Percentiles rank a stretch among this genome's conserved stretches.
Conservation (phyloP, 2,888 invertebrate genomes). For the Zaprionus bogoriensis region DNA sequence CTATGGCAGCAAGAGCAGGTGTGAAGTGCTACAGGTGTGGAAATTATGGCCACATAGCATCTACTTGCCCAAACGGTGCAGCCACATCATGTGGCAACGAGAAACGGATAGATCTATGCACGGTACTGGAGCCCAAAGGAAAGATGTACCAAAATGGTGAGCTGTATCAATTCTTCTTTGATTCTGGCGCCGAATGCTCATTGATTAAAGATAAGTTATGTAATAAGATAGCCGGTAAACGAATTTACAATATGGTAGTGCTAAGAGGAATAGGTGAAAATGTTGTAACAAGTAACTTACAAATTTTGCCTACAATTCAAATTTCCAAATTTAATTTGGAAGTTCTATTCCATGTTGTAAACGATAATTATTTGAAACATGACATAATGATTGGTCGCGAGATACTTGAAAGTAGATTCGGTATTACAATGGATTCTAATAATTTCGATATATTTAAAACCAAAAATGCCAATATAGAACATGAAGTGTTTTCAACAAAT, state of each 20-base stretch:
- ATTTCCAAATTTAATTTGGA: slow-evolving; percentile 22
- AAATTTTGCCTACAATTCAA: slow-evolving; percentile 19
- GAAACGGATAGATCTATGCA: slow-evolving; percentile 11
- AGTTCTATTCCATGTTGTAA: slow-evolving; percentile 18
- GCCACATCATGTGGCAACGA: not conserved
- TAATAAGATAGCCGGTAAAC: slow-evolving; percentile 8
- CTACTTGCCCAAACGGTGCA: slow-evolving; percentile 2
- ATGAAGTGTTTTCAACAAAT: no score
- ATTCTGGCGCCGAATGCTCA: no score
- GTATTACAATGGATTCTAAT: slow-evolving; percentile 10
- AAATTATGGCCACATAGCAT: slow-evolving; percentile 6
- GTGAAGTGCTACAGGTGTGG: slow-evolving; percentile 8
- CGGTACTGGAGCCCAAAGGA: not conserved
- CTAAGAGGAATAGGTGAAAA: slow-evolving; percentile 22
- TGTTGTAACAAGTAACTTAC: slow-evolving; percentile 12
- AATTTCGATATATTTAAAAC: slow-evolving; percentile 12
- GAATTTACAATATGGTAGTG: slow-evolving; percentile 1
- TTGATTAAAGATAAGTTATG: slow-evolving; percentile 9
- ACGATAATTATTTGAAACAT: slow-evolving; percentile 10
- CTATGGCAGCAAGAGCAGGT: not conserved
- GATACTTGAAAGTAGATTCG: slow-evolving; percentile 11
- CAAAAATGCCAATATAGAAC: no score
- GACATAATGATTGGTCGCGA: slow-evolving; percentile 25
- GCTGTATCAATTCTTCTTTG: slow-evolving; percentile 17
- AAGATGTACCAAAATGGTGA: not conserved